Percentiles rank a stretch among this genome's conserved stretches.
Evolutionary conservation across 2,113 vertebrate genomes (phyloP).

Genomic region (Silurus glanis): DNA sequence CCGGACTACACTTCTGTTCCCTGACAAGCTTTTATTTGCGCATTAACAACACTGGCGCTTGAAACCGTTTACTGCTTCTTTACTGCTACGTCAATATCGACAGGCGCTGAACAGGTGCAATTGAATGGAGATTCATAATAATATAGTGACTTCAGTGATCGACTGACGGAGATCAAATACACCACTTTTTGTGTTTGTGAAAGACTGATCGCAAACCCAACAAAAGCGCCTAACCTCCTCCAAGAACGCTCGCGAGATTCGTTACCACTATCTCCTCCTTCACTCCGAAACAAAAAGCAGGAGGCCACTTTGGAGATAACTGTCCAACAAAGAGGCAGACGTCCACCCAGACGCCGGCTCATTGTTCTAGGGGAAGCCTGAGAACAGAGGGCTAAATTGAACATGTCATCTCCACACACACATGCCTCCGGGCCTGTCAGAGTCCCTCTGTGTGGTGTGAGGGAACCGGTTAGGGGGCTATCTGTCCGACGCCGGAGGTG

Average conservation of each 20-base stretch:
- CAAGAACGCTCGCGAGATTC: conserved; percentile 52
- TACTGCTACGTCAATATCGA: conserved; percentile 18
- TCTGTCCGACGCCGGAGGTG: conserved; percentile 47
- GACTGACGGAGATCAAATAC: not conserved
- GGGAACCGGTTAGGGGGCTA: conserved; percentile 54
- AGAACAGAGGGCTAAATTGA: conserved; percentile 63
- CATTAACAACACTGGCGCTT: not conserved
- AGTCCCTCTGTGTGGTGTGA: conserved; percentile 35
- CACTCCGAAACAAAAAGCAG: conserved; percentile 35
- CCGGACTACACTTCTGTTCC: not conserved
- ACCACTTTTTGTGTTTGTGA: not conserved
- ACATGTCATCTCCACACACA: conserved; percentile 68
- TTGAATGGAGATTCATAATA: conserved; percentile 10
- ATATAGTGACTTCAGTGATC: not conserved
- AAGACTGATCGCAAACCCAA: conserved; percentile 1
- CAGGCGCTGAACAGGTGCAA: not conserved
- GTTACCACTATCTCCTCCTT: conserved; percentile 47
- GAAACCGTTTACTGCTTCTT: not conserved
- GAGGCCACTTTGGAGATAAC: conserved; percentile 39
- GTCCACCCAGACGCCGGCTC: conserved; percentile 61
- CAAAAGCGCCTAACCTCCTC: conserved; percentile 39
- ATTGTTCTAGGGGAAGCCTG: conserved; percentile 63
- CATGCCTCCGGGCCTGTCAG: conserved; percentile 29
- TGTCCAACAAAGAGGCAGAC: conserved; percentile 30
- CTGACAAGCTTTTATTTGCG: not conserved